Percentiles rank a stretch among this genome's conserved stretches.
These are phyloP conservation scores for Ooceraea biroi DNA, from an alignment of 1,140 invertebrate genomes.

Conservation along the genomic window DNA sequence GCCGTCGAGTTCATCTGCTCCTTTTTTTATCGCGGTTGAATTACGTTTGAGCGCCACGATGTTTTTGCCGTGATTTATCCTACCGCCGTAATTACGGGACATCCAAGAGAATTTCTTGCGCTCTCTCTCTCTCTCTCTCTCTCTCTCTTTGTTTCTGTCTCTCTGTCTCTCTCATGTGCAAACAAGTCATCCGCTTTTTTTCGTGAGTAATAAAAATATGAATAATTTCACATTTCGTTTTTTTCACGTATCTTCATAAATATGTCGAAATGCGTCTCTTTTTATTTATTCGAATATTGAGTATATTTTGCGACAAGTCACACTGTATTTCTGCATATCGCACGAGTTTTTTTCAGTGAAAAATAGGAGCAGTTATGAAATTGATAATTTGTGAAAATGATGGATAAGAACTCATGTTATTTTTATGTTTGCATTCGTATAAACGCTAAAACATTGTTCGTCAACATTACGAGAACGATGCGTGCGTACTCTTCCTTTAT, in stretches of 20 bases:
- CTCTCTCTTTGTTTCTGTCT: background rate
- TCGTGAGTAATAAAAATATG: background rate
- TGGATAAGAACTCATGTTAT: background rate
- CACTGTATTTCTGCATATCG: background rate
- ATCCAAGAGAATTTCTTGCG: background rate
- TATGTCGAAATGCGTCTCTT: background rate
- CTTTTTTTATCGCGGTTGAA: conserved; percentile 18
- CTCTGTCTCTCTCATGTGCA: conserved; percentile 4
- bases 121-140: no score
- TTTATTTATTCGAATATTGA: background rate
- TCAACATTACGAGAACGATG: background rate
- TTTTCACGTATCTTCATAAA: background rate
- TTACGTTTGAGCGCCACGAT: background rate
- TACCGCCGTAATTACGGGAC: background rate
- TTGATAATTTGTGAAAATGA: background rate
- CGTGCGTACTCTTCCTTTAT: background rate
- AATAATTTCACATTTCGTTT: conserved; percentile 9
- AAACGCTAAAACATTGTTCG: background rate
- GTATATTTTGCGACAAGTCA: background rate
- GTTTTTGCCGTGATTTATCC: conserved; percentile 45
- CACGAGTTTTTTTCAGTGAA: background rate
- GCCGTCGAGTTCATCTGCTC: background rate
- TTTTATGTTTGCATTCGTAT: background rate
- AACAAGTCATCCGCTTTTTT: background rate
- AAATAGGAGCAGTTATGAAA: background rate